Evolutionary conservation across 2,113 vertebrate genomes (phyloP).

Genomic region (Serinus canaria): DNA sequence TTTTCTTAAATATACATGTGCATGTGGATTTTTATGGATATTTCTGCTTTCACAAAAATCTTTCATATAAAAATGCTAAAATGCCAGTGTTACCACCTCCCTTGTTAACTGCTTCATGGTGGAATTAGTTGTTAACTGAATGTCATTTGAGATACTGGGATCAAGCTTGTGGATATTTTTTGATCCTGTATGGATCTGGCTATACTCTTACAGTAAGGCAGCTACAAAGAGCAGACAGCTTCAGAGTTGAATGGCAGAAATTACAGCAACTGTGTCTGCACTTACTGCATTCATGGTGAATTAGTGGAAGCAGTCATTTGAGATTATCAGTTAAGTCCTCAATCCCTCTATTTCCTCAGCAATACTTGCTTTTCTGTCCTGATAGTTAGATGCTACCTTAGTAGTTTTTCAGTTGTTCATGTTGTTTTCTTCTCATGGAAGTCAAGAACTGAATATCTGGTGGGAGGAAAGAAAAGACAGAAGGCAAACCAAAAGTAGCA

Average conservation of each 20-base stretch:
- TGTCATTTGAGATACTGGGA: not conserved
- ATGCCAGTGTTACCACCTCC: not conserved
- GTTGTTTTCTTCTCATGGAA: not conserved
- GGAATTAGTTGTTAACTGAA: not conserved
- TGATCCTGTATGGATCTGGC: not conserved
- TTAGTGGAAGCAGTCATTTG: not conserved
- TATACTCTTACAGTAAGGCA: not conserved
- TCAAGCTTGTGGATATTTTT: not conserved
- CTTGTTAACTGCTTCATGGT: not conserved
- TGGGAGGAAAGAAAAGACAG: slow-evolving; percentile 43
- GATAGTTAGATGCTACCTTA: not conserved
- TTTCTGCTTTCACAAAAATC: not conserved
- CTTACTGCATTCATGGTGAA: not conserved
- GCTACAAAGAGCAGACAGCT: not conserved
- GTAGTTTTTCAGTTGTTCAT: not conserved
- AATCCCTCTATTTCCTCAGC: not conserved
- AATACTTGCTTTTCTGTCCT: not conserved
- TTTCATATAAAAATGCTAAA: not conserved
- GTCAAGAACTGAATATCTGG: not conserved
- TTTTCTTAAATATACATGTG: not conserved
- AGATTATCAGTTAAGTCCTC: not conserved
- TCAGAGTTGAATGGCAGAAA: not conserved
- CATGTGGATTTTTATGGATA: not conserved
- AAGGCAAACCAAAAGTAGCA: slow-evolving; percentile 49
- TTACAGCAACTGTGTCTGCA: not conserved